Conservation (phyloP, 1,140 invertebrate species). For the Panagrolaimus sp. region DNA sequence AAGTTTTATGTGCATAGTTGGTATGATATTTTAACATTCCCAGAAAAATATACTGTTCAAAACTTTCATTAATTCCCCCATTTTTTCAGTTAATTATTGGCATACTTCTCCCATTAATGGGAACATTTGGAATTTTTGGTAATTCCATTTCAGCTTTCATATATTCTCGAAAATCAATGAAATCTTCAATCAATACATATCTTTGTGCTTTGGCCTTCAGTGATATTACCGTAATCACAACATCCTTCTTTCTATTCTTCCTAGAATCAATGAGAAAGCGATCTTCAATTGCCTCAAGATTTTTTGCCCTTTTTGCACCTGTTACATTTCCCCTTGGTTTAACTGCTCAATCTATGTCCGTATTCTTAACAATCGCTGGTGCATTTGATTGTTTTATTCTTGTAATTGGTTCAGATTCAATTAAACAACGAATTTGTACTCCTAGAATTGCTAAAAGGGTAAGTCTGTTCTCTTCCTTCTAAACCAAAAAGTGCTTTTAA, state of each 20-base stretch:
- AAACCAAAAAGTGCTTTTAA: too few relatives aligned
- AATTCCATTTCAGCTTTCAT: constrained; percentile 39
- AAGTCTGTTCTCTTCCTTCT: too few relatives aligned
- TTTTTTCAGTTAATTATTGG: constrained; percentile 18
- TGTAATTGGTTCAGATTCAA: not conserved
- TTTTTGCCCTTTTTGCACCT: constrained; percentile 25
- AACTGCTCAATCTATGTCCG: constrained; percentile 1
- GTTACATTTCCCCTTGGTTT: not conserved
- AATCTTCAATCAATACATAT: constrained; percentile 7
- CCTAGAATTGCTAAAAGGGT: too few relatives aligned
- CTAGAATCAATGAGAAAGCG: constrained; percentile 40
- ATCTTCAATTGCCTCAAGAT: constrained; percentile 22
- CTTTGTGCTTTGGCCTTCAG: constrained; percentile 13
- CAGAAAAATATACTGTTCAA: not conserved
- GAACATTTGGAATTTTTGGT: constrained; percentile 33
- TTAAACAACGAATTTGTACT: too few relatives aligned
- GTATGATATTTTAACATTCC: too few relatives aligned
- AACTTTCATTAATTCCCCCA: not conserved
- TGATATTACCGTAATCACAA: constrained; percentile 28
- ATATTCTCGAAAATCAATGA: constrained; percentile 14
- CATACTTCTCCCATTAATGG: constrained; percentile 35
- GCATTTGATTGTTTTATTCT: not conserved
- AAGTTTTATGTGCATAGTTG: too few relatives aligned
- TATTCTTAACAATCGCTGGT: not conserved
- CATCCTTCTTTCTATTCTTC: constrained; percentile 39